A percentile compares a stretch with the other conserved stretches of the same genome.
These are phyloP conservation scores for Brassicogethes aeneus DNA, from an alignment of 2,888 invertebrate species.

Conservation along the genomic window DNA sequence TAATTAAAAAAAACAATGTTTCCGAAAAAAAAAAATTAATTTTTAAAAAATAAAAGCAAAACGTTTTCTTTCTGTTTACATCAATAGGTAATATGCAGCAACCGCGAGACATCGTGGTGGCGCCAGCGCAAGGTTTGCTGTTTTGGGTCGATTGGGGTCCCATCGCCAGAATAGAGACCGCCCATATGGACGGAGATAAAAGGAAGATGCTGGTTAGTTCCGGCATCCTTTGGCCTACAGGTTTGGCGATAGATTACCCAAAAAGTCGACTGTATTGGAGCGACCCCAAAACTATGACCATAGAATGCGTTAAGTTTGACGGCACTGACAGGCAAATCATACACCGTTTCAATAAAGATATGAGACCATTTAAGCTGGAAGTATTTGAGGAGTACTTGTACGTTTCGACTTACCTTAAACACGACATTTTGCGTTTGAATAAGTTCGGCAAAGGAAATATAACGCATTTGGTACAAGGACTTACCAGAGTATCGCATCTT, in stretches of 20 bases:
- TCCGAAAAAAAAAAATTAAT: no score
- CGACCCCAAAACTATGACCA: slow-evolving; percentile 66
- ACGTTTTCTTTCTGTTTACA: no score
- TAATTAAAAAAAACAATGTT: no score
- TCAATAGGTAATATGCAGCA: slow-evolving; percentile 50
- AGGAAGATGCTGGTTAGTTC: slow-evolving; percentile 44
- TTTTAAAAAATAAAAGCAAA: no score
- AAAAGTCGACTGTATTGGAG: slow-evolving; percentile 74
- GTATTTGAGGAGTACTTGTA: slow-evolving; percentile 65
- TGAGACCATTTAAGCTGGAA: slow-evolving; percentile 62
- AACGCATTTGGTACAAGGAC: slow-evolving; percentile 47
- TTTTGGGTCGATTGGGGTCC: slow-evolving; percentile 71
- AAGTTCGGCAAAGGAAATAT: slow-evolving; percentile 56
- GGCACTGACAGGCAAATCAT: slow-evolving; percentile 58
- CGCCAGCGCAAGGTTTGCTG: slow-evolving; percentile 56
- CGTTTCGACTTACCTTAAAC: slow-evolving; percentile 54
- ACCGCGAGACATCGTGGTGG: slow-evolving; percentile 60
- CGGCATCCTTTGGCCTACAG: slow-evolving; percentile 62
- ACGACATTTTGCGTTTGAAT: slow-evolving; percentile 54
- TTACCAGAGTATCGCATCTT: slow-evolving; percentile 53
- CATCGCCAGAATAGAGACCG: slow-evolving; percentile 52
- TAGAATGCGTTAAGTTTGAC: slow-evolving; percentile 60
- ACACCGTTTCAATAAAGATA: slow-evolving; percentile 46
- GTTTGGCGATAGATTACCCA: slow-evolving; percentile 67
- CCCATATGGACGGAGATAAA: slow-evolving; percentile 55